Evolutionary conservation across 2,888 invertebrate species (phyloP).

Genomic region (Entomobrya proxima): DNA sequence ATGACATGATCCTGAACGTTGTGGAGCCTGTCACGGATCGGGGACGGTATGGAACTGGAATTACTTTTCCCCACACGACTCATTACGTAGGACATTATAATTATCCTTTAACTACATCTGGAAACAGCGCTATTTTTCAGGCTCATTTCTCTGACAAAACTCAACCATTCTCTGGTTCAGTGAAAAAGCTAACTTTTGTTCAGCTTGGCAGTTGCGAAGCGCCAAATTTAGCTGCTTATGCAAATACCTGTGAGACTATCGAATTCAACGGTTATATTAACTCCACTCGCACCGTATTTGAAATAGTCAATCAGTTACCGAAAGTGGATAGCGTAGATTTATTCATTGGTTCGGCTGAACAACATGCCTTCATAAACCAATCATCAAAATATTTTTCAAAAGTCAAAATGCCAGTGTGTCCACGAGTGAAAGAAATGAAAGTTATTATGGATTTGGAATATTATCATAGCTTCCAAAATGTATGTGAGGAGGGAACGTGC

Average conservation of each 20-base stretch:
- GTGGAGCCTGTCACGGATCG: slow-evolving; percentile 7
- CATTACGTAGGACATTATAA: slow-evolving; percentile 10
- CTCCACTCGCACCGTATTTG: slow-evolving; percentile 1
- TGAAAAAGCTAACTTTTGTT: slow-evolving; percentile 36
- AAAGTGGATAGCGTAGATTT: slow-evolving; percentile 36
- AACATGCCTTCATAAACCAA: background rate
- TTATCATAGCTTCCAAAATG: slow-evolving; percentile 26
- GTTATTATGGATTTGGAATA: slow-evolving; percentile 45
- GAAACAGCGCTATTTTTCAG: background rate
- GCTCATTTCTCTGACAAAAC: slow-evolving; percentile 26
- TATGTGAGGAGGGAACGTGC: background rate
- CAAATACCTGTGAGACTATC: slow-evolving; percentile 29
- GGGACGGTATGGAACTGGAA: background rate
- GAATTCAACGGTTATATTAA: slow-evolving; percentile 50
- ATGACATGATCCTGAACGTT: slow-evolving; percentile 31
- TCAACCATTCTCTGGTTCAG: slow-evolving; percentile 53
- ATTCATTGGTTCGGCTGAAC: slow-evolving; percentile 36
- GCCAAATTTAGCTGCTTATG: slow-evolving; percentile 38
- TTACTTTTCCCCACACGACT: background rate
- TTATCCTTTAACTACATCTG: slow-evolving; percentile 13
- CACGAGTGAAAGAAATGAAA: slow-evolving; percentile 18
- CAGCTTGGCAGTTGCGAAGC: slow-evolving; percentile 44
- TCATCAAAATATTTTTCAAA: background rate
- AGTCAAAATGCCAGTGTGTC: slow-evolving; percentile 12
- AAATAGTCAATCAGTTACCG: slow-evolving; percentile 33